Percentiles rank a stretch among this genome's conserved stretches.
Evolutionary conservation across 2,888 invertebrate species (phyloP).

Genomic region (Acleris laterana): DNA sequence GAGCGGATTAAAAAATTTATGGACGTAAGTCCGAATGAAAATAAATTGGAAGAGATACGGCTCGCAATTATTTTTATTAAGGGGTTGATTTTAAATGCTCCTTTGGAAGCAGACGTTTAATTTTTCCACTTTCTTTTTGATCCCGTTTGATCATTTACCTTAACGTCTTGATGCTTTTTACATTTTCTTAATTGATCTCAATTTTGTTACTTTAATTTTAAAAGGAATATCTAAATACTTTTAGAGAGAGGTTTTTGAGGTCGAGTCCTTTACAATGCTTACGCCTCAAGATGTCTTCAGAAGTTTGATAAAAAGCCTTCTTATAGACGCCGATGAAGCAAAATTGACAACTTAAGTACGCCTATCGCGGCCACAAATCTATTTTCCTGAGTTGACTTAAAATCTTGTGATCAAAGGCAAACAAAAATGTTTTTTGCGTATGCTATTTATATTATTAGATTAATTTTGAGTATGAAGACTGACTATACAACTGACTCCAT

Average conservation of each 20-base stretch:
- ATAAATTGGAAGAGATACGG: slow-evolving; percentile 16
- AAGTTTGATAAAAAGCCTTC: slow-evolving; percentile 3
- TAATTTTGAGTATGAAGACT: no score
- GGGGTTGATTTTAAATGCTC: slow-evolving; percentile 1
- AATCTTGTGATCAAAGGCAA: no score
- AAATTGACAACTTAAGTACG: background rate
- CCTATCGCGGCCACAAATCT: slow-evolving; percentile 1
- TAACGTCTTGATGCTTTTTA: background rate
- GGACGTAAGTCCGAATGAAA: slow-evolving; percentile 15
- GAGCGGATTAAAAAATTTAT: slow-evolving; percentile 14
- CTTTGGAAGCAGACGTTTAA: background rate
- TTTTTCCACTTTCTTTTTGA: slow-evolving; percentile 4
- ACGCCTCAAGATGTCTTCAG: background rate
- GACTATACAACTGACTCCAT: no score
- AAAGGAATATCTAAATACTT: background rate
- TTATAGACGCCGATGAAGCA: background rate
- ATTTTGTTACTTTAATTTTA: background rate
- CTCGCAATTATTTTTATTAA: slow-evolving; percentile 12
- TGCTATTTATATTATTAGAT: no score
- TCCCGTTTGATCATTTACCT: background rate
- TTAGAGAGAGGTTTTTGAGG: background rate
- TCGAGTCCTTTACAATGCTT: slow-evolving; percentile 3
- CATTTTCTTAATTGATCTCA: background rate
- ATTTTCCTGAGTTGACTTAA: no score
- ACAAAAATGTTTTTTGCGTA: no score